Evolutionary conservation across 37 sponge, comb jelly and placozoan genomes (phyloP).

Genomic region (Theonella swinhoei): DNA sequence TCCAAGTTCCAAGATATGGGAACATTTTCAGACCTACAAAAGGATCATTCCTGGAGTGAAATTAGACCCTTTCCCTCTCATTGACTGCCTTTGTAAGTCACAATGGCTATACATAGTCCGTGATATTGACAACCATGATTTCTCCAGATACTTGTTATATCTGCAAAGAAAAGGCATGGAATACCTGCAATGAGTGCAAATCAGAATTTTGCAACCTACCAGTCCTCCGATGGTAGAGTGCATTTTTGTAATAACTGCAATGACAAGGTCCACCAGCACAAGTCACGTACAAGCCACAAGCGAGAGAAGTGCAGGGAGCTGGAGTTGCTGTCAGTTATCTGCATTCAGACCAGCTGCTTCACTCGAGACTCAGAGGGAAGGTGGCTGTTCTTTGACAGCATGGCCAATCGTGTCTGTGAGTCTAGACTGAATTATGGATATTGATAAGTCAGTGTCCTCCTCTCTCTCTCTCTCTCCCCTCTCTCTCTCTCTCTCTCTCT

Average conservation of each 20-base stretch:
- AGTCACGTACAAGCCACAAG: background rate
- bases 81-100: too few relatives aligned
- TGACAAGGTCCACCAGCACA: background rate
- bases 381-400: constrained; percentile 92
- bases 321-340: constrained; percentile 79
- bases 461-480: background rate
- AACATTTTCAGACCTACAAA: constrained; percentile 76
- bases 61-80: constrained; percentile 32
- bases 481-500: too few relatives aligned
- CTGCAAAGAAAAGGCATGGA: background rate
- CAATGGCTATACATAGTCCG: too few relatives aligned
- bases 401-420: constrained; percentile 83
- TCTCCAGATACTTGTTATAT: background rate
- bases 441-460: background rate
- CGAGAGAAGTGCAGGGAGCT: constrained; percentile 1
- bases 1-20: constrained; percentile 86
- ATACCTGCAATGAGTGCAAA: background rate
- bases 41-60: constrained; percentile 65
- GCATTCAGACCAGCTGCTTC: constrained; percentile 87
- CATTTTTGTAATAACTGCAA: background rate
- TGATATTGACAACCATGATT: too few relatives aligned
- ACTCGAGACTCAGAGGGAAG: constrained; percentile 28
- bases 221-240: background rate
- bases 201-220: background rate
- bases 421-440: background rate